Evolutionary conservation across 2,888 invertebrate genomes (phyloP).

Genomic region (Lasiommata megera): DNA sequence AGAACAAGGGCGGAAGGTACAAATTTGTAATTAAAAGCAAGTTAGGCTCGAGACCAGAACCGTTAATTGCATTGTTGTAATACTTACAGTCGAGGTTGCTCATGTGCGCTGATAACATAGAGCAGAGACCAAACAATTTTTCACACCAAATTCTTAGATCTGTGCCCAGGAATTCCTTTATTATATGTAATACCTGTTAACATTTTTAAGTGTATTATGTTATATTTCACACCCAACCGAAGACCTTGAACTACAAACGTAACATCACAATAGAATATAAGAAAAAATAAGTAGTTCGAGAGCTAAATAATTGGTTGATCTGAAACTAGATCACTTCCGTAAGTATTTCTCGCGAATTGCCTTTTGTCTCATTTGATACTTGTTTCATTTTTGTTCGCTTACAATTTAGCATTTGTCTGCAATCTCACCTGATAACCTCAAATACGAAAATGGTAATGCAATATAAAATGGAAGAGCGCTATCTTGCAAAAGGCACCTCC

Average conservation of each 20-base stretch:
- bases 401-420: too few species aligned
- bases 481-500: too few species aligned
- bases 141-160: constrained; percentile 24
- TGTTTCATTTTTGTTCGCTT: too few species aligned
- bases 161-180: constrained; percentile 11
- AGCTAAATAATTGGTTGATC: too few species aligned
- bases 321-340: too few species aligned
- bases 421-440: too few species aligned
- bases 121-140: constrained; percentile 33
- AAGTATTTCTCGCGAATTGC: too few species aligned
- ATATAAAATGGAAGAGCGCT: too few species aligned
- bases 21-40: constrained; percentile 51
- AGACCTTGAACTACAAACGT: constrained; percentile 7
- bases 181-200: constrained; percentile 10
- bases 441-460: too few species aligned
- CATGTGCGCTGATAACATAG: constrained; percentile 43
- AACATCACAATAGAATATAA: background rate
- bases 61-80: constrained; percentile 50
- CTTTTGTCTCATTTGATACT: too few species aligned
- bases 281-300: background rate
- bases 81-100: constrained; percentile 45
- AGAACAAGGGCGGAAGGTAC: constrained; percentile 55
- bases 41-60: constrained; percentile 44
- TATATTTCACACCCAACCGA: constrained; percentile 7
- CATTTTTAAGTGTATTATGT: constrained; percentile 1